A percentile compares a stretch with the other conserved stretches of the same genome.
These are phyloP conservation scores for Rutpela maculata DNA, from an alignment of 2,888 invertebrate species.

Conservation along the genomic window DNA sequence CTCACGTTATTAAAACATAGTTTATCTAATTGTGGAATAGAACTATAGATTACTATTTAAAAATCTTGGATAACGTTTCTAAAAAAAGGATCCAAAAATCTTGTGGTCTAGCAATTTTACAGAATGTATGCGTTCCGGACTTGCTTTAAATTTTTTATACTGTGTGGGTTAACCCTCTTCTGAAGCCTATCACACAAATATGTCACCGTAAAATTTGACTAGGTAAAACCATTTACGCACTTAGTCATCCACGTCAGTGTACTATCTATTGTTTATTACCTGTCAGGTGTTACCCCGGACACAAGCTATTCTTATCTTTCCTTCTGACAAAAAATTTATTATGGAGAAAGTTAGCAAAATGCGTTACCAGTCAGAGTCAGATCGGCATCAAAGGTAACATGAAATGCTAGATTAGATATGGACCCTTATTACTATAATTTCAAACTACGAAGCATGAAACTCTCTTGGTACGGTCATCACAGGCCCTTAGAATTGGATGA, in stretches of 20 bases:
- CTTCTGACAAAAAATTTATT: conserved; percentile 20
- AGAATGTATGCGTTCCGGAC: no score
- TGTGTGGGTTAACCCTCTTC: neutral
- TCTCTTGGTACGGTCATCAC: conserved; percentile 7
- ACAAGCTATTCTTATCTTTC: neutral
- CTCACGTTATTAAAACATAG: no score
- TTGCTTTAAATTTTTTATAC: no score
- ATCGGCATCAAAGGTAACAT: conserved; percentile 3
- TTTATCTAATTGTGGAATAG: no score
- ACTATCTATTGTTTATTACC: conserved; percentile 30
- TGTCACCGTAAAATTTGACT: conserved; percentile 5
- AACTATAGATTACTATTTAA: no score
- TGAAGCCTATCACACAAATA: neutral
- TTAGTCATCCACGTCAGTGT: neutral
- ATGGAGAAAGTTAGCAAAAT: conserved; percentile 13
- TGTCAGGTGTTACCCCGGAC: conserved; percentile 17
- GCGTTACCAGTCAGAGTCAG: conserved; percentile 4
- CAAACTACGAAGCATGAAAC: conserved; percentile 26
- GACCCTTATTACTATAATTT: conserved; percentile 21
- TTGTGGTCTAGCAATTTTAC: no score
- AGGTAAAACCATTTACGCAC: conserved; percentile 25
- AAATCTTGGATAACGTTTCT: no score
- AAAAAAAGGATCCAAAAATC: no score
- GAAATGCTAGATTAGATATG: conserved; percentile 17
- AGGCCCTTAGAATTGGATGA: conserved; percentile 11